Evolutionary conservation across 2,888 invertebrate genomes (phyloP), one percentile per base, ranked within the genome.

Genomic region (Cosmorhoe ocellata): DNA sequence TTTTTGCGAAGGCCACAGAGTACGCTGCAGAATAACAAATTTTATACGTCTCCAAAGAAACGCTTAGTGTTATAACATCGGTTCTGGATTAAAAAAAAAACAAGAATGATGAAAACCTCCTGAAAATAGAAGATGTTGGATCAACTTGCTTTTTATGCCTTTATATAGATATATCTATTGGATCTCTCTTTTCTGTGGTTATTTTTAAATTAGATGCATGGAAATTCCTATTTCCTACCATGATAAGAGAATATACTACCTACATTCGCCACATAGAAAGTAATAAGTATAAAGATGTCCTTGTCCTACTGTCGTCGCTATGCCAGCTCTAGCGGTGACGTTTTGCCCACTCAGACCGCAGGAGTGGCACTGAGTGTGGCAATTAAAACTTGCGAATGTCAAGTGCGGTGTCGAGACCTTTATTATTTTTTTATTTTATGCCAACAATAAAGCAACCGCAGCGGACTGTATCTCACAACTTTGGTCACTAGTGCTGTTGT

Each of bases 341-440:
- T 63, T 63, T 66, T 66, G 72, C 71, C 80, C 84, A 78, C 84
- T 79, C 71, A 71, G 70, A 76, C 81, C 84, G 75, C 84, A 70
- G 62, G 71, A 78, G 79, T 67, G 73, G 69, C 69, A 74, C 78
- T 70, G 78, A 86, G 87, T 80, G 82, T 75, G 76, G 87, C 89
- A 89, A 89, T 89, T 89, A 89, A 87, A 89, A 89, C 83, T 88
- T 87, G 83, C 85, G 81, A 87, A 88, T 88, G 89, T 88, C 87
- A 86, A 88, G 86, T 75, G 76, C 69, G 69, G 67, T 72, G 67
- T 43, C 71, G 67, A 64, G 67, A 69, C 68, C 71, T 78, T 81
- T 79, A 69, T 74, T 79, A 76, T 83, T 81, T 81, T 80, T 84
- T 79, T 78, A 79, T 79, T 81, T 73, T 74, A 69, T 67, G 67